A percentile compares a stretch with the other conserved stretches of the same genome.
Evolutionary conservation across 2,113 vertebrate genomes (phyloP).

Genomic region (Cygnus atratus): DNA sequence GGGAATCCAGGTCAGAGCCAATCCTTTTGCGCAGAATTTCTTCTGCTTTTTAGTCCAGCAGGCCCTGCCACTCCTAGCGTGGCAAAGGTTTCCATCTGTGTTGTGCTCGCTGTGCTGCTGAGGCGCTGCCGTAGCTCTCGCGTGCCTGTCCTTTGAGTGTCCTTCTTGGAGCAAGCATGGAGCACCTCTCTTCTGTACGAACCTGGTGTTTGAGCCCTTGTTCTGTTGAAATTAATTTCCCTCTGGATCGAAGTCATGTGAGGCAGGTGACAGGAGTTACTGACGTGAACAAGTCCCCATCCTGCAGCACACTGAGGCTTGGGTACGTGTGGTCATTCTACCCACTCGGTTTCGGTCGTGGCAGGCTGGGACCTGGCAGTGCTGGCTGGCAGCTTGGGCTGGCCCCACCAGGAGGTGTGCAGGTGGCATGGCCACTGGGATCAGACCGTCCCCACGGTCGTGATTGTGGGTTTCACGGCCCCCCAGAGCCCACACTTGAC

Average conservation of each 20-base stretch:
- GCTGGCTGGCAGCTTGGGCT: neutral
- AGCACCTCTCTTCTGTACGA: neutral
- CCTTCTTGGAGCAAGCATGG: conserved; percentile 27
- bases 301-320: neutral
- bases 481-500: neutral
- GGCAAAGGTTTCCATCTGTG: conserved; percentile 51
- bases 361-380: neutral
- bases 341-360: neutral
- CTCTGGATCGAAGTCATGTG: neutral
- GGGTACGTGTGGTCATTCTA: fast-evolving
- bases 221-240: neutral
- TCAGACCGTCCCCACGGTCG: neutral
- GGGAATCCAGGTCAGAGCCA: conserved; percentile 42
- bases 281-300: neutral
- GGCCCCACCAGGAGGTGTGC: neutral
- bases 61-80: neutral
- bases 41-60: neutral
- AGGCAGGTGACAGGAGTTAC: neutral
- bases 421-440: neutral
- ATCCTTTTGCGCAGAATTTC: neutral
- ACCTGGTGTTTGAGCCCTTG: neutral
- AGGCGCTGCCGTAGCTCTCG: neutral
- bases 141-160: neutral
- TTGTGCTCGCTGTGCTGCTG: neutral
- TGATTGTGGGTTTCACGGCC: neutral